Evolutionary conservation across 2,113 vertebrate species (phyloP).

Genomic region (Stigmatopora argus): DNA sequence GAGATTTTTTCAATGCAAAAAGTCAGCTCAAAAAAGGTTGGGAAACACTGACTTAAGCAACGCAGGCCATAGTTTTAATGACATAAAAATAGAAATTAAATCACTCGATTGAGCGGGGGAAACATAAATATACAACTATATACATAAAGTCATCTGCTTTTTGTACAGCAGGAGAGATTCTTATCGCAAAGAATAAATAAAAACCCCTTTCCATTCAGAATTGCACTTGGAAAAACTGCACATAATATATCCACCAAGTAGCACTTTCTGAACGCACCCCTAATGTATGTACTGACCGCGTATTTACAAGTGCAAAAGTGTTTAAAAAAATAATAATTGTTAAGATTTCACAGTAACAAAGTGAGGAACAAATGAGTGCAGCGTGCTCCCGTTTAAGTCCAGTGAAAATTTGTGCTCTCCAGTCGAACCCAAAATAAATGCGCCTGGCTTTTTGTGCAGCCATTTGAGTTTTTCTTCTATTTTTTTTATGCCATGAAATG

Average conservation of each 20-base stretch:
- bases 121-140: conserved; percentile 60
- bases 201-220: conserved; percentile 5
- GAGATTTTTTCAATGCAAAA: too few species aligned
- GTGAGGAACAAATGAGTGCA: not conserved
- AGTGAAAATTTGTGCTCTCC: not conserved
- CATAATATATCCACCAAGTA: not conserved
- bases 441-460: not conserved
- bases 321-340: not conserved
- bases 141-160: conserved; percentile 45
- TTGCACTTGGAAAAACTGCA: conserved; percentile 13
- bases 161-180: conserved; percentile 47
- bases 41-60: conserved; percentile 49
- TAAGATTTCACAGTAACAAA: not conserved
- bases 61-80: conserved; percentile 32
- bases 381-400: not conserved
- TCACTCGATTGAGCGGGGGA: conserved; percentile 29
- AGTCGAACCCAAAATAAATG: not conserved
- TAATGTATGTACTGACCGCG: not conserved
- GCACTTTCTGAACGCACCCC: not conserved
- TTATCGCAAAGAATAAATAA: conserved; percentile 66
- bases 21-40: too few species aligned
- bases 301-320: conserved; percentile 7
- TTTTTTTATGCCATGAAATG: not conserved
- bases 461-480: not conserved
- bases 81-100: conserved; percentile 29